Conservation (phyloP, 1,140 invertebrate species). For the Conus ventricosus region DNA sequence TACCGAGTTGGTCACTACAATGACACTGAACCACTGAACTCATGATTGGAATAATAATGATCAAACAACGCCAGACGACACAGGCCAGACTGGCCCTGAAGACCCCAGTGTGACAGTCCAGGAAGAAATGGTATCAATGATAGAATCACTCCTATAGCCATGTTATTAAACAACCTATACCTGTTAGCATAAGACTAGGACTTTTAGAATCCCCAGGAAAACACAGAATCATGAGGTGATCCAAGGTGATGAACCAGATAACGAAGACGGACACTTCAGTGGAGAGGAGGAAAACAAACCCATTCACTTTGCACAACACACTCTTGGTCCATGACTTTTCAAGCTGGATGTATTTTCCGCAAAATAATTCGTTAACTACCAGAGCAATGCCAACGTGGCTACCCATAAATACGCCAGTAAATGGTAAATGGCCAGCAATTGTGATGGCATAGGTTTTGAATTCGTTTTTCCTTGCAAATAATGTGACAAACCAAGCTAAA, state of each 20-base stretch:
- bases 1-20: too few relatives aligned
- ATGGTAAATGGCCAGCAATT: slow-evolving; percentile 51
- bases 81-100: too few relatives aligned
- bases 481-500: slow-evolving; percentile 40
- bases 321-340: slow-evolving; percentile 55
- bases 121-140: too few relatives aligned
- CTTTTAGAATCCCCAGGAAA: slow-evolving; percentile 40
- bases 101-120: too few relatives aligned
- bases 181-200: too few relatives aligned
- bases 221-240: slow-evolving; percentile 55
- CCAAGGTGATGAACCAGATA: slow-evolving; percentile 49
- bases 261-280: slow-evolving; percentile 57
- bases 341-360: slow-evolving; percentile 52
- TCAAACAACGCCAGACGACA: too few relatives aligned
- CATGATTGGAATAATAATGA: too few relatives aligned
- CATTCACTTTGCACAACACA: slow-evolving; percentile 50
- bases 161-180: too few relatives aligned
- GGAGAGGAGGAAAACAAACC: slow-evolving; percentile 58
- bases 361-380: slow-evolving; percentile 49
- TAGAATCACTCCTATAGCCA: too few relatives aligned
- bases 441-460: slow-evolving; percentile 42
- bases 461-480: neutral
- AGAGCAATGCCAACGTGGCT: slow-evolving; percentile 62
- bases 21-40: too few relatives aligned
- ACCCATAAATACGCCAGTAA: slow-evolving; percentile 63